Evolutionary conservation across 2,888 invertebrate species (phyloP).

Genomic region (Scaptomyza flava): DNA sequence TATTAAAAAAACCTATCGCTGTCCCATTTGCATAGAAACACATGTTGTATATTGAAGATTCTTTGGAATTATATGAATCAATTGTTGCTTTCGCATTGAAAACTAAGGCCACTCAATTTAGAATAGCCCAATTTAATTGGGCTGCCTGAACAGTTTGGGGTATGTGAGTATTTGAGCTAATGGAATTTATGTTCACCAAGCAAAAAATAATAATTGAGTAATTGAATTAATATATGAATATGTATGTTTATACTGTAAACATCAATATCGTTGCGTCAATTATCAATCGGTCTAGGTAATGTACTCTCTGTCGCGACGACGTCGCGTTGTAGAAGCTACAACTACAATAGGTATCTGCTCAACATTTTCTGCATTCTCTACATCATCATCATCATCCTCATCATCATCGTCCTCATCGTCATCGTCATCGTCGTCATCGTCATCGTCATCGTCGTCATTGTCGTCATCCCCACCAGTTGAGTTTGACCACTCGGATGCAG

Average conservation of each 20-base stretch:
- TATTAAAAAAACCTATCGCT: conserved; percentile 16
- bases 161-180: conserved; percentile 61
- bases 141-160: conserved; percentile 38
- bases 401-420: conserved; percentile 32
- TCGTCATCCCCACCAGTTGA: conserved; percentile 73
- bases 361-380: conserved; percentile 30
- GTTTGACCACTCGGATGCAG: conserved; percentile 79
- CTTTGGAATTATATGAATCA: conserved; percentile 53
- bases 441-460: conserved; percentile 42
- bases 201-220: conserved; percentile 16
- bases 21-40: conserved; percentile 3
- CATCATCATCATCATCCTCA: conserved; percentile 25
- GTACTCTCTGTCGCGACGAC: conserved; percentile 73
- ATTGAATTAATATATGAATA: conserved; percentile 11
- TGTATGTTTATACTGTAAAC: conserved; percentile 2
- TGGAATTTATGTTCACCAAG: conserved; percentile 31
- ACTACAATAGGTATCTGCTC: conserved; percentile 51
- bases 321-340: conserved; percentile 47
- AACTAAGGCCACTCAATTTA: conserved; percentile 69
- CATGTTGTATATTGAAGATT: conserved; percentile 48
- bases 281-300: conserved; percentile 70
- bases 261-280: conserved; percentile 25
- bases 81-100: conserved; percentile 42
- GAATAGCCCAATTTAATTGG: conserved; percentile 61
- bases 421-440: conserved; percentile 41